Base-by-base conservation (phyloP, 2,888 invertebrate species). In the Busseola fusca region DNA sequence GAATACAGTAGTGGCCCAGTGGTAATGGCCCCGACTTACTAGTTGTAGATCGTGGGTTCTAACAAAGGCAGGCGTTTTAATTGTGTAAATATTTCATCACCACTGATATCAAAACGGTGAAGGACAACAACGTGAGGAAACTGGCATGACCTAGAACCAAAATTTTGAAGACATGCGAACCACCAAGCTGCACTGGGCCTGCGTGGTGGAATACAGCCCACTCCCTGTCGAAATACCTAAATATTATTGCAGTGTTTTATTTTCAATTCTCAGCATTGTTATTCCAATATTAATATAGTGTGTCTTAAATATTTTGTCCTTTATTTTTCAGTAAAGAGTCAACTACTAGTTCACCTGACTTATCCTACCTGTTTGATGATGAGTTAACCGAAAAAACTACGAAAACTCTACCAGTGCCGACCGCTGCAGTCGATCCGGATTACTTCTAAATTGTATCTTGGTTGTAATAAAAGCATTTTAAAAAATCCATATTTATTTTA, bases 281-380 rank as follows among this genome's bases (percentile, higher is more conserved):
- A 42, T 27, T 42, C 37, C 12, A 40, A 25, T 18, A 25, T 59
- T 16, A n/a, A 1, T 7, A n/a, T 37, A 2, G 6, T 40, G 40
- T 25, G 9, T 9, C 9, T 5, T 63, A 21, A 30, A 63, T 48
- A 16, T 66, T 5, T 14, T 37, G 40, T 18, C 18, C 1, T 67
- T 66, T n/a, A n/a, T 40, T 66, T 68, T 52, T 50, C 67, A 66
- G 67, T 30, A 5, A n/a, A n/a, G 3, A 10, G 37, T 5, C n/a
- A 0, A 5, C 21, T 30, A 3, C 21, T 18, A 12, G 4, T 27
- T 0, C 12, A n/a, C 1, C 5, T 6, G 67, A 68, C 40, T 40
- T 18, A 27, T n/a, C 12, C 2, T 30, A 5, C 1, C 2, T 42
- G 14, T 40, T n/a, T n/a, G n/a, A 30, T 40, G 67, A 68, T 30